phyloP scores from a whole-genome alignment of 2,113 vertebrate species.

The Eolophus roseicapilla region DNA sequence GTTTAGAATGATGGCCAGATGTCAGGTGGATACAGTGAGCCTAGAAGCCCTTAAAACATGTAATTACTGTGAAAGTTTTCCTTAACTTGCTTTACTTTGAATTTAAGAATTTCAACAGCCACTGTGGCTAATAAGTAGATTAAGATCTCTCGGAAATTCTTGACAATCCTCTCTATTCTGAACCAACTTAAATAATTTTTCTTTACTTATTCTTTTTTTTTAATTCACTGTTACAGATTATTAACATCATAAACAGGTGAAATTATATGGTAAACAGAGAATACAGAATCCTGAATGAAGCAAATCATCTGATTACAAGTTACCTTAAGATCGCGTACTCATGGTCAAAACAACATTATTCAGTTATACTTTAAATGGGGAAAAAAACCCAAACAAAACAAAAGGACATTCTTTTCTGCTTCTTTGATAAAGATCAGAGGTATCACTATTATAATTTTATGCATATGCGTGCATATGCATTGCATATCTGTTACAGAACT shows the following conservation, averaged over 20 bases:
- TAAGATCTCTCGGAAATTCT: background rate
- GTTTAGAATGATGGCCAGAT: background rate
- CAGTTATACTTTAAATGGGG: background rate
- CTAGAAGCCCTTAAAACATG: background rate
- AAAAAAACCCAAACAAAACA: background rate
- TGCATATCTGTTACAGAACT: background rate
- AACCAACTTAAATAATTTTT: background rate
- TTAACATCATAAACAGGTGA: background rate
- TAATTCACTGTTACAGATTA: background rate
- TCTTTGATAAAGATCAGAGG: background rate
- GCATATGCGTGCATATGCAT: background rate
- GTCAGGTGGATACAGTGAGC: background rate
- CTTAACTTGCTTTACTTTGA: background rate
- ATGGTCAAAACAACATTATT: background rate
- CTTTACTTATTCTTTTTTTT: background rate
- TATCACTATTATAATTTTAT: background rate
- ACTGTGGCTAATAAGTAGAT: background rate
- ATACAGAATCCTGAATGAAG: background rate
- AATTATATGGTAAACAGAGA: background rate
- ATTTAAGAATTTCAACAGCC: background rate
- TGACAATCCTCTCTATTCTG: background rate
- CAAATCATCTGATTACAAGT: background rate
- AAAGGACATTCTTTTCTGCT: background rate
- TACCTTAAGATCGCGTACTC: background rate
- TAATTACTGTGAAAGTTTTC: background rate